Evolutionary conservation across 2,888 invertebrate species (phyloP).

Genomic region (Salticus scenicus): DNA sequence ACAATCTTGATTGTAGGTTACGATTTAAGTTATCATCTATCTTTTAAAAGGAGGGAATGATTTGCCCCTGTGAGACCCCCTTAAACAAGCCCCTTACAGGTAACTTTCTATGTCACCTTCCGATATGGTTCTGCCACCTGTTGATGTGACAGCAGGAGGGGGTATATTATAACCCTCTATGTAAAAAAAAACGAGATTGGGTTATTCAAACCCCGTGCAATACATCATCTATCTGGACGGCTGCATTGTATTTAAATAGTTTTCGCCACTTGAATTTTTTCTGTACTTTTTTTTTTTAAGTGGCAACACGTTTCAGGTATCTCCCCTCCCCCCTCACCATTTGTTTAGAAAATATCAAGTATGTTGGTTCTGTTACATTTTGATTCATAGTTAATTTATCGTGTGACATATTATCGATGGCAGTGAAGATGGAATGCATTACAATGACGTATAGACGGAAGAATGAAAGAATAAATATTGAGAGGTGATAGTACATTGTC

Average conservation of each 20-base stretch:
- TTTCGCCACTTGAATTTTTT: slow-evolving; percentile 28
- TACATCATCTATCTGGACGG: slow-evolving; percentile 60
- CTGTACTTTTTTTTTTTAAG: background rate
- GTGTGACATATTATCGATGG: background rate
- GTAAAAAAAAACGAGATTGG: slow-evolving; percentile 16
- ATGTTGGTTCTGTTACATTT: background rate
- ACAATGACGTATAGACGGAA: background rate
- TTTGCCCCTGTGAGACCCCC: slow-evolving; percentile 19
- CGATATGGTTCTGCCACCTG: slow-evolving; percentile 64
- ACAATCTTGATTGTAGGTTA: slow-evolving; percentile 55
- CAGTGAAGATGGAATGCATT: background rate
- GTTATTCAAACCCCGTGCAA: slow-evolving; percentile 22
- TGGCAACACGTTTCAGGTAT: background rate
- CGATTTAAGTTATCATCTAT: slow-evolving; percentile 39
- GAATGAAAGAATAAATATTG: background rate
- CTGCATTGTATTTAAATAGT: slow-evolving; percentile 59
- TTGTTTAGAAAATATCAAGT: too few species aligned
- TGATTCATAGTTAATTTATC: background rate
- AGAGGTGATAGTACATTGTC: too few species aligned
- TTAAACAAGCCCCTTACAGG: slow-evolving; percentile 15
- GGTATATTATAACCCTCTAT: background rate
- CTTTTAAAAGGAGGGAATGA: slow-evolving; percentile 8
- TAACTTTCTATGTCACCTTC: slow-evolving; percentile 17
- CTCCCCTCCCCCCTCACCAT: background rate
- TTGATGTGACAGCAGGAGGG: slow-evolving; percentile 46